Base-by-base conservation (phyloP, 2,888 invertebrate species). In the Phanerotoma sp. region DNA sequence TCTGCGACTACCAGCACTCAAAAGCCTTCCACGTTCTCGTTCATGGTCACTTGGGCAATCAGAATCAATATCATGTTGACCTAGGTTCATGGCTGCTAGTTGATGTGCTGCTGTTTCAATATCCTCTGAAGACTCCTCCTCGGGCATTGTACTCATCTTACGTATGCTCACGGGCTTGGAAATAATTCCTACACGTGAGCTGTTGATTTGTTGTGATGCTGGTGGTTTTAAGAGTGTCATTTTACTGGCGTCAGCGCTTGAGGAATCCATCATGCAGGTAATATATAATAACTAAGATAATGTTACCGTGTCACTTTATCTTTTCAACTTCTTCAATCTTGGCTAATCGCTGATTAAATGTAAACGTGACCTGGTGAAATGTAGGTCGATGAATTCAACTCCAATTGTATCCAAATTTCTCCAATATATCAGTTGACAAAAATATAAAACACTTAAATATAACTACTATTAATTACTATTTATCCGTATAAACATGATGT, bases 141-240 rank as follows among this genome's bases (percentile, higher is more conserved):
- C 75, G 22, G 67, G 68, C 75, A 74, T 75, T 21, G 71, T 72
- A 52, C 72, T 74, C 74, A 75, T 75, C 61, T 74, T 75, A 33
- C 73, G 61, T 22, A 71, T 62, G 57, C 60, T 65, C 44, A 50
- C 59, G 49, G 66, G 66, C 47, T 69, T 71, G 33, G 60, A 63
- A 54, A 65, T 67, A 32, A 64, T 56, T 11, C 60, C 47, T n/a
- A 56, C 21, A 13, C 62, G 49, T 3, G 37, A 37, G 25, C 41
- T 41, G 5, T 10, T 35, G 1, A 18, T n/a, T 4, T 51, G 57
- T 28, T 57, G 59, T 21, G n/a, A n/a, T n/a, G 52, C 50, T 41
- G 63, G 61, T 21, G 52, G 51, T 40, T 65, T 65, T 28, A 63
- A 47, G 42, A 63, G 42, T 18, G 60, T 53, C 28, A 61, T 55